Evolutionary conservation across 2,797 vertebrate species (phyloP).

Genomic region (Luscinia megarhynchos): DNA sequence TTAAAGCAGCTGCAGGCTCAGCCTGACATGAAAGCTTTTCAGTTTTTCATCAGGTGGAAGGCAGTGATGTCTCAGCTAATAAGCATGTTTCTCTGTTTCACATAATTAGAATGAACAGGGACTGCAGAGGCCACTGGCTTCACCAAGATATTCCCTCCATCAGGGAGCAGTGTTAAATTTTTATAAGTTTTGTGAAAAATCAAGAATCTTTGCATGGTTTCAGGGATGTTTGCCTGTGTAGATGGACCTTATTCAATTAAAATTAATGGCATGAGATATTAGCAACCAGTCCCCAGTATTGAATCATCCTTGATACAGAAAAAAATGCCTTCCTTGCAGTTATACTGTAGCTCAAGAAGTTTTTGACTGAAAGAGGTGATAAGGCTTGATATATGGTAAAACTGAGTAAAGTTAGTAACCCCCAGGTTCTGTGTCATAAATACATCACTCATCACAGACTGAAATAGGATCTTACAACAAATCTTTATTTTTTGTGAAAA

Average conservation of each 20-base stretch:
- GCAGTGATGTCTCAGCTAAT: neutral
- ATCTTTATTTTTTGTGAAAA: neutral
- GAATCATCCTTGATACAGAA: neutral
- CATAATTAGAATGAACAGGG: neutral
- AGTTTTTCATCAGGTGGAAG: neutral
- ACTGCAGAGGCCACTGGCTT: neutral
- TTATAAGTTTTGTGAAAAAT: neutral
- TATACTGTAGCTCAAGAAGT: neutral
- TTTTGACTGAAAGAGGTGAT: neutral
- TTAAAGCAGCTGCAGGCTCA: neutral
- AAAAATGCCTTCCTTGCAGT: neutral
- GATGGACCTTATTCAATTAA: neutral
- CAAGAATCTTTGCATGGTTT: neutral
- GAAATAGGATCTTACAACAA: neutral
- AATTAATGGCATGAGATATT: neutral
- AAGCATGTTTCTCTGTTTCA: neutral
- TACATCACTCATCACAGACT: neutral
- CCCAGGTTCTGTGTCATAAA: neutral
- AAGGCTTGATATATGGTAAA: neutral
- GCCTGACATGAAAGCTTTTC: neutral
- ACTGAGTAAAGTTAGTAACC: neutral
- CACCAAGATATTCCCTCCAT: neutral
- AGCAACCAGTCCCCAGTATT: neutral
- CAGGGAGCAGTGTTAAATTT: neutral
- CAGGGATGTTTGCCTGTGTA: neutral